Percentiles rank a stretch among this genome's conserved stretches.
These are phyloP conservation scores for Augochlora pura DNA, from an alignment of 1,140 invertebrate genomes.

Conservation along the genomic window DNA sequence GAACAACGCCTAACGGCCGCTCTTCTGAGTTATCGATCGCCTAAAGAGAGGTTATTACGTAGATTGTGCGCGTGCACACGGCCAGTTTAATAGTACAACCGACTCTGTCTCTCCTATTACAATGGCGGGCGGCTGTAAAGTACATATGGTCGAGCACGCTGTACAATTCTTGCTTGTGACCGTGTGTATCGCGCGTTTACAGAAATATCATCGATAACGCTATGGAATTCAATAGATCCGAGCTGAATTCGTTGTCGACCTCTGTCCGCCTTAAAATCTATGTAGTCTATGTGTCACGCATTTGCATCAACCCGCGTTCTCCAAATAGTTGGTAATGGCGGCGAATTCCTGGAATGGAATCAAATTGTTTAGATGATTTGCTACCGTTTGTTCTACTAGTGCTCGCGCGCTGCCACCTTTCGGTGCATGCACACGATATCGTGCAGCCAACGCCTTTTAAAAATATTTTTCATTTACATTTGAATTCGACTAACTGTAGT, in stretches of 20 bases:
- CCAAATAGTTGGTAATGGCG: too few relatives aligned
- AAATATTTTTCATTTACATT: too few relatives aligned
- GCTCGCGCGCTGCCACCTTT: too few relatives aligned
- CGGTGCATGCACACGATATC: too few relatives aligned
- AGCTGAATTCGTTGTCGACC: neutral
- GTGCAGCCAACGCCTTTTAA: too few relatives aligned
- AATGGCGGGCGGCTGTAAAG: conserved; percentile 46
- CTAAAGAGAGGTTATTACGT: conserved; percentile 51
- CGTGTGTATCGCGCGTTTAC: neutral
- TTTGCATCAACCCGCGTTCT: too few relatives aligned
- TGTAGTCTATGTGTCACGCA: too few relatives aligned
- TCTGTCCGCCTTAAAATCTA: neutral
- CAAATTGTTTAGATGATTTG: too few relatives aligned
- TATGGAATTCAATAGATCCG: neutral
- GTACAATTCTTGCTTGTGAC: neutral
- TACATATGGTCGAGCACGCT: neutral
- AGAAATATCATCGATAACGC: neutral
- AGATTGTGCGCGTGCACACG: conserved; percentile 32
- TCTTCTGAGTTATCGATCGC: conserved; percentile 8
- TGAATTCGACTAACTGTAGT: too few relatives aligned
- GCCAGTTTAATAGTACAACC: conserved; percentile 5
- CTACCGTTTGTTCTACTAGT: too few relatives aligned
- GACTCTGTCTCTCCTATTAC: conserved; percentile 24
- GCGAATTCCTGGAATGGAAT: too few relatives aligned
- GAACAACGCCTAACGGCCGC: conserved; percentile 25